phyloP scores from a whole-genome alignment of 2,888 invertebrate genomes.

The Antitype chi region DNA sequence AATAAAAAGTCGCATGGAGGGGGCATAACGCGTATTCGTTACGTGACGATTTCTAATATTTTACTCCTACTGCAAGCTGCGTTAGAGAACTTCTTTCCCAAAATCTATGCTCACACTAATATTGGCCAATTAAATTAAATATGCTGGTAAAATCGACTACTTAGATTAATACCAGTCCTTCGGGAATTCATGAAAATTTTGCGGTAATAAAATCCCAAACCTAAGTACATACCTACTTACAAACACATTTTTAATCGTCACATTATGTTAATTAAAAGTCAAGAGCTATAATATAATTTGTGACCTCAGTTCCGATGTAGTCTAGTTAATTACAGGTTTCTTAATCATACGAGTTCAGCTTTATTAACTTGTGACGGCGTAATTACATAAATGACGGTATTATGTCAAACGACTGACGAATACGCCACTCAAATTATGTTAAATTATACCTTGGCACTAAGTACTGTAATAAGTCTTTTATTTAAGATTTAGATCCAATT shows the following conservation, averaged over 20 bases:
- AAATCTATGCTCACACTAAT: not conserved
- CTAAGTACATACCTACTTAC: not conserved
- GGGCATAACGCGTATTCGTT: too few relatives aligned
- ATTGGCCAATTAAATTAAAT: not conserved
- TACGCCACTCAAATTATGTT: slow-evolving; percentile 40
- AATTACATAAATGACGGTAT: slow-evolving; percentile 52
- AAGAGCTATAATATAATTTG: slow-evolving; percentile 23
- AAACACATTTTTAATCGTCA: slow-evolving; percentile 9
- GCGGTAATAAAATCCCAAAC: not conserved
- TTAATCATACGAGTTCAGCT: slow-evolving; percentile 40
- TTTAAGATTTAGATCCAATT: too few relatives aligned
- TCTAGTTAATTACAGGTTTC: slow-evolving; percentile 47
- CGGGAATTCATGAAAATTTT: not conserved
- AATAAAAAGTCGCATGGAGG: too few relatives aligned
- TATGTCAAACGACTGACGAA: slow-evolving; percentile 12
- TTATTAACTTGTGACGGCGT: slow-evolving; percentile 43
- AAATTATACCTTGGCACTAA: slow-evolving; percentile 20
- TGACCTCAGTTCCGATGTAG: slow-evolving; percentile 8
- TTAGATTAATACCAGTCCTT: too few relatives aligned
- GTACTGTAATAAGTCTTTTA: slow-evolving; percentile 29
- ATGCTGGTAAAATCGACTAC: not conserved
- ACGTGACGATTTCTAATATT: too few relatives aligned
- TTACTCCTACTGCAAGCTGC: too few relatives aligned
- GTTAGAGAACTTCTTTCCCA: too few relatives aligned
- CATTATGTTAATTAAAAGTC: slow-evolving; percentile 31